phyloP scores from a whole-genome alignment of 1,140 invertebrate species.

The Bombus confusus region DNA sequence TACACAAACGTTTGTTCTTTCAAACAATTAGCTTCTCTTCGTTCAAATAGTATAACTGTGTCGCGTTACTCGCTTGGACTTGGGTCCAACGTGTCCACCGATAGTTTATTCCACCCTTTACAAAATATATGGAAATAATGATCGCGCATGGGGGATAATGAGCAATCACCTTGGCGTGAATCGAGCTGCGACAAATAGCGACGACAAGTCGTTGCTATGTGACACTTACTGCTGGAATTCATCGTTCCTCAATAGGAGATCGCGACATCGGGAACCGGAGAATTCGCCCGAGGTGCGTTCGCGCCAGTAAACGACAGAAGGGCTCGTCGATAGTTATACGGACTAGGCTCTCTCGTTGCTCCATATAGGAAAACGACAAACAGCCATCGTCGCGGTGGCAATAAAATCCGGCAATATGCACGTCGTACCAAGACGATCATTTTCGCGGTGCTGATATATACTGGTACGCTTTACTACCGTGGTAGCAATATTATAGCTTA shows the following conservation, averaged over 20 bases:
- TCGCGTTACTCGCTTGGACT: no score
- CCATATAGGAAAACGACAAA: constrained; percentile 63
- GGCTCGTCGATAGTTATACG: constrained; percentile 42
- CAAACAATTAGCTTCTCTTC: no score
- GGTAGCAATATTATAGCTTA: constrained; percentile 79
- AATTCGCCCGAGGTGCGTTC: constrained; percentile 26
- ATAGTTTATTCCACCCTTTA: neutral
- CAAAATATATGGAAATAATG: no score
- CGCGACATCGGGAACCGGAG: constrained; percentile 13
- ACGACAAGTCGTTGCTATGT: constrained; percentile 14
- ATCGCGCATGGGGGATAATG: neutral
- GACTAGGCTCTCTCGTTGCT: constrained; percentile 45
- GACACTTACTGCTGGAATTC: constrained; percentile 49
- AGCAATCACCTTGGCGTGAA: constrained; percentile 24
- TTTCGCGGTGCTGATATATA: constrained; percentile 74
- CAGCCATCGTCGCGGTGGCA: constrained; percentile 54
- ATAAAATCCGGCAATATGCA: constrained; percentile 72
- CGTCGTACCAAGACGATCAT: constrained; percentile 63
- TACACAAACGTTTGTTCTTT: no score
- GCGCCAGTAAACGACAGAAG: constrained; percentile 15
- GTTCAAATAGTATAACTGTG: no score
- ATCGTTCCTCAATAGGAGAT: constrained; percentile 46
- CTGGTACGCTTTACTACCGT: constrained; percentile 76
- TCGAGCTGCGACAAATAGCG: constrained; percentile 23
- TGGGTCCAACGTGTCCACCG: no score